Percentiles rank a stretch among this genome's conserved stretches.
Evolutionary conservation across 1,140 invertebrate species (phyloP).

Genomic region (Druon quercuslanigerum): DNA sequence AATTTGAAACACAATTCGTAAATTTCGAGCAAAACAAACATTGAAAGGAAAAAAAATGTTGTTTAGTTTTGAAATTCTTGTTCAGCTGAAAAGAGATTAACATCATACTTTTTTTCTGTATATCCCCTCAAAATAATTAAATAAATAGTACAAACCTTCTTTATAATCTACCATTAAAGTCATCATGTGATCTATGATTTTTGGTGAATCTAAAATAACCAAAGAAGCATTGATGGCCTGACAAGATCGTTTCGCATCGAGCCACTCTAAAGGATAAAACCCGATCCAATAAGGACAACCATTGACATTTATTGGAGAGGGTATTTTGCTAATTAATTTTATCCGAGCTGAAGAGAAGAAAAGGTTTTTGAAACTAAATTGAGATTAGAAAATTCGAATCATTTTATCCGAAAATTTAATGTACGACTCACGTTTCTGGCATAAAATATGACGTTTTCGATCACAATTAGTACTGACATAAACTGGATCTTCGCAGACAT

Average conservation of each 20-base stretch:
- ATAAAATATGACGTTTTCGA: conserved; percentile 72
- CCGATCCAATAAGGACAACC: conserved; percentile 48
- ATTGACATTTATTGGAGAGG: conserved; percentile 26
- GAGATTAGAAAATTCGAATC: background rate
- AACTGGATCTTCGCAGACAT: conserved; percentile 62
- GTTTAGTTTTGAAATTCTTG: too few relatives aligned
- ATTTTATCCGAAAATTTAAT: background rate
- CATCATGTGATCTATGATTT: conserved; percentile 43
- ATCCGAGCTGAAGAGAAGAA: conserved; percentile 32
- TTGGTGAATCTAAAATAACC: conserved; percentile 43
- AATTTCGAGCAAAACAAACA: too few relatives aligned
- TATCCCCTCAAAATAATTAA: conserved; percentile 1
- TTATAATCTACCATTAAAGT: conserved; percentile 47
- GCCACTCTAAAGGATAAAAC: conserved; percentile 37
- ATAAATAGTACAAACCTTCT: conserved; percentile 32
- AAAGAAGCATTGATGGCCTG: conserved; percentile 39
- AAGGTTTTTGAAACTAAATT: background rate
- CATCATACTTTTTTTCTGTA: background rate
- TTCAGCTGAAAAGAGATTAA: too few relatives aligned
- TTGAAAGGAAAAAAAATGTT: too few relatives aligned
- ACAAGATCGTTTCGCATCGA: conserved; percentile 39
- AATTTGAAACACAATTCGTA: too few relatives aligned
- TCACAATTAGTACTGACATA: conserved; percentile 72
- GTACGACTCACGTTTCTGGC: conserved; percentile 65
- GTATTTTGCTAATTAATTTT: conserved; percentile 30